A percentile compares a stretch with the other conserved stretches of the same genome.
These are phyloP conservation scores for Scolopax mira DNA, from an alignment of 2,113 vertebrate genomes.

Conservation along the genomic window DNA sequence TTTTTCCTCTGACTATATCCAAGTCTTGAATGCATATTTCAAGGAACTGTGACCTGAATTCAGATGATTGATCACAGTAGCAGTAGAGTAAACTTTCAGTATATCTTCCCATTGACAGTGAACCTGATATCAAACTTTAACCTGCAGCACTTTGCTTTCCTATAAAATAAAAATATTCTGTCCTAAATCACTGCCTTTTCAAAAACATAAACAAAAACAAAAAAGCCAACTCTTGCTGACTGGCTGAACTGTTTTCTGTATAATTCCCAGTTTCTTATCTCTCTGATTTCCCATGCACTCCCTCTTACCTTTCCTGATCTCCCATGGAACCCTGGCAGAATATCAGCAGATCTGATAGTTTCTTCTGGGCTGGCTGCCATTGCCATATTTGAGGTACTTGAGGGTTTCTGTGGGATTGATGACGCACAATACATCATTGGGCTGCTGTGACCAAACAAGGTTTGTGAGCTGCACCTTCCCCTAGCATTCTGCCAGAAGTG, in stretches of 20 bases:
- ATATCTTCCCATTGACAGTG: conserved; percentile 5
- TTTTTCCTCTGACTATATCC: background rate
- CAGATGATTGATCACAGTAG: conserved; percentile 1
- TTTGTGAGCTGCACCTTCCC: conserved; percentile 31
- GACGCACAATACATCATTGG: conserved; percentile 26
- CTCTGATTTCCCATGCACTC: background rate
- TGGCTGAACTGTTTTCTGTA: background rate
- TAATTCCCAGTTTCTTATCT: conserved; percentile 5
- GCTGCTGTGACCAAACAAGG: conserved; percentile 42
- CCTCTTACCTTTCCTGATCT: conserved; percentile 24
- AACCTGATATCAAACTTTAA: conserved; percentile 28
- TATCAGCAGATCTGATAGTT: conserved; percentile 36
- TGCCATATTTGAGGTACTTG: conserved; percentile 37
- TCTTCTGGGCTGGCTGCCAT: conserved; percentile 49
- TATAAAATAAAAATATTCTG: conserved; percentile 12
- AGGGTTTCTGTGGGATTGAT: conserved; percentile 42
- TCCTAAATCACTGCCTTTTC: conserved; percentile 12
- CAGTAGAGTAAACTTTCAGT: conserved; percentile 12
- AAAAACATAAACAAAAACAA: background rate
- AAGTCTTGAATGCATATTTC: conserved; percentile 15
- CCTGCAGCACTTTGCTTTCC: conserved; percentile 19
- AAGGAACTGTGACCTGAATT: conserved; percentile 8
- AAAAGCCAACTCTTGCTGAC: background rate
- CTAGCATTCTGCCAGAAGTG: conserved; percentile 28
- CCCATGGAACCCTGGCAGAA: conserved; percentile 6